A percentile compares a stretch with the other conserved stretches of the same genome.
Evolutionary conservation across 2,113 vertebrate species (phyloP).

Genomic region (Hirundichthys speculiger): DNA sequence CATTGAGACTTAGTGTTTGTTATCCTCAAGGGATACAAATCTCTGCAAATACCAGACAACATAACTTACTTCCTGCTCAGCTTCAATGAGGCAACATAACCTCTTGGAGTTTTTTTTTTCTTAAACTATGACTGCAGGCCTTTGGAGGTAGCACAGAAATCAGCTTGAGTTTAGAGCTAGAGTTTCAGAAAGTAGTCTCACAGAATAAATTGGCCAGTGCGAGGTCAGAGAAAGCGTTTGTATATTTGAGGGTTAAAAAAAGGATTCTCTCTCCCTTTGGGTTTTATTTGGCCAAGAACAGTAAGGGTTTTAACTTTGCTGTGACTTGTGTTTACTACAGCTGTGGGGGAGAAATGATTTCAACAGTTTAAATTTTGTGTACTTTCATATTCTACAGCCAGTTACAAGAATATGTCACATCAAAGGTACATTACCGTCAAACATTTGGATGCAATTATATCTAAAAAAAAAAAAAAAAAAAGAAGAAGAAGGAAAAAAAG

Average conservation of each 20-base stretch:
- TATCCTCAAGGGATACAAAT: constrained; percentile 25
- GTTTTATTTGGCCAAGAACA: constrained; percentile 45
- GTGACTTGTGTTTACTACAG: constrained; percentile 66
- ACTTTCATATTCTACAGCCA: constrained; percentile 42
- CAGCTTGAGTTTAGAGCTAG: no score
- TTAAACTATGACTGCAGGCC: constrained; percentile 27
- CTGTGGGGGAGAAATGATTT: constrained; percentile 58
- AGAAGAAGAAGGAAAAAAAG: no score
- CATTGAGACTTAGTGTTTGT: constrained; percentile 14
- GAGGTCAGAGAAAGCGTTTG: constrained; percentile 19
- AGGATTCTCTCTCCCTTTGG: constrained; percentile 21
- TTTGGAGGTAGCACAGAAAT: constrained; percentile 28
- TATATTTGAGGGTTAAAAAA: constrained; percentile 38
- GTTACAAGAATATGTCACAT: constrained; percentile 16
- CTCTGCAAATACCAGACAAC: constrained; percentile 24
- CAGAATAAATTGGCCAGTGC: constrained; percentile 8
- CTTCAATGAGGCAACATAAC: constrained; percentile 31
- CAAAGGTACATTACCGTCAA: constrained; percentile 13
- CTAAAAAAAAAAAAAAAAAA: not conserved
- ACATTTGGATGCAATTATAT: constrained; percentile 38
- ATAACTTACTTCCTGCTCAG: constrained; percentile 45
- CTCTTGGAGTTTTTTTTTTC: constrained; percentile 4
- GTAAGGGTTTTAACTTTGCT: constrained; percentile 59
- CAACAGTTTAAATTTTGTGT: constrained; percentile 51
- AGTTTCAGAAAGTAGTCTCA: constrained; percentile 14